Evolutionary conservation across 2,113 vertebrate genomes (phyloP).

Genomic region (Varanus komodoensis): DNA sequence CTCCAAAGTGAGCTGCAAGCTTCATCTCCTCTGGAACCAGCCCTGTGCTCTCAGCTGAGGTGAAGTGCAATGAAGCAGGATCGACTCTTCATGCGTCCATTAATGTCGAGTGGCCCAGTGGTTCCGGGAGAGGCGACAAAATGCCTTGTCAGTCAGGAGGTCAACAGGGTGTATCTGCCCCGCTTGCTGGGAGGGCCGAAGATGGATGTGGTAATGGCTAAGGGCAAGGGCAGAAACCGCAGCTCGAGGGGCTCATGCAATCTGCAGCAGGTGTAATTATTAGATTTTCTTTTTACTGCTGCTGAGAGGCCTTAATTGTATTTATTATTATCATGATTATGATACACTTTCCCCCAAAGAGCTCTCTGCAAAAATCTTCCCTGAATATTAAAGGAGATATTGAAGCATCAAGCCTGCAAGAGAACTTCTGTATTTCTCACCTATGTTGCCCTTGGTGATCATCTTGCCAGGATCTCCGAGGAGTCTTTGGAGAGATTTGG

Average conservation of each 20-base stretch:
- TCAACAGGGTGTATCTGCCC: neutral
- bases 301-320: slow-evolving; percentile 47
- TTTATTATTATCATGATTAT: slow-evolving; percentile 39
- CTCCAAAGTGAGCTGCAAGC: neutral
- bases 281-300: slow-evolving; percentile 39
- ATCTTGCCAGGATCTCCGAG: neutral
- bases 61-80: neutral
- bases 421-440: neutral
- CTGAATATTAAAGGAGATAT: slow-evolving; percentile 50
- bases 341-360: slow-evolving; percentile 43
- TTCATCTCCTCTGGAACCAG: slow-evolving; percentile 9
- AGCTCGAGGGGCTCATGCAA: neutral
- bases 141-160: slow-evolving; percentile 25
- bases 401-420: slow-evolving; percentile 11
- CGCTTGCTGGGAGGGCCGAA: accelerated
- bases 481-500: slow-evolving; percentile 7
- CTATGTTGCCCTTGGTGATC: accelerated
- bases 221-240: neutral
- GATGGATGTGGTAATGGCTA: neutral
- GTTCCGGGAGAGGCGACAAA: neutral
- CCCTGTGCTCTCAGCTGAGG: slow-evolving; percentile 12
- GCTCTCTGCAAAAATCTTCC: slow-evolving; percentile 45
- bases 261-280: slow-evolving; percentile 23
- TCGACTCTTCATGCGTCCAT: slow-evolving; percentile 10
- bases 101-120: slow-evolving; percentile 36